phyloP scores from a whole-genome alignment of 2,113 vertebrate genomes.

The Actenoides hombroni region DNA sequence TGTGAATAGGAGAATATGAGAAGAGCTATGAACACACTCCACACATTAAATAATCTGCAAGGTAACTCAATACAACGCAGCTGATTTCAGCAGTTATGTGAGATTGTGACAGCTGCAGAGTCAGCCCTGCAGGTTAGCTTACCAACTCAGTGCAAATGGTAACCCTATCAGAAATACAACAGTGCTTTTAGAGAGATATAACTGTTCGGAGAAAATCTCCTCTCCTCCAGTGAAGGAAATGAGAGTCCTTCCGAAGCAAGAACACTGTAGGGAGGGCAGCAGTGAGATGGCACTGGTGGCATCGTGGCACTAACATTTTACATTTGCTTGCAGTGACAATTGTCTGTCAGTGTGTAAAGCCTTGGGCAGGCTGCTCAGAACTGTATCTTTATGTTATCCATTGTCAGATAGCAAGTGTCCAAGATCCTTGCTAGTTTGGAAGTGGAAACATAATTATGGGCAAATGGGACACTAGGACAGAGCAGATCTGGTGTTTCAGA shows the following conservation, averaged over 20 bases:
- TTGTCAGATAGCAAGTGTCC: not conserved
- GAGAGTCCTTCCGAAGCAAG: not conserved
- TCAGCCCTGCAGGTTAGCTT: not conserved
- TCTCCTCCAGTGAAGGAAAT: not conserved
- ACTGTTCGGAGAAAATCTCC: not conserved
- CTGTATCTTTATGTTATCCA: not conserved
- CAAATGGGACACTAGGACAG: not conserved
- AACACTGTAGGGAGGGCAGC: not conserved
- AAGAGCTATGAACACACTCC: not conserved
- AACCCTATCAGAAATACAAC: not conserved
- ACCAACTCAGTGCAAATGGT: not conserved
- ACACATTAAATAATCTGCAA: not conserved
- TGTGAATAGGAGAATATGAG: not conserved
- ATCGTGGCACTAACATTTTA: not conserved
- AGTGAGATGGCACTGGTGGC: not conserved
- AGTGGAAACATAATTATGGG: not conserved
- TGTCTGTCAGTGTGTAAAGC: not conserved
- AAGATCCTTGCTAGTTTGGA: not conserved
- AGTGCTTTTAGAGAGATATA: not conserved
- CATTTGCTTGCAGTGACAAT: rapidly evolving
- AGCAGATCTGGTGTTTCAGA: not conserved
- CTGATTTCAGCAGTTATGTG: not conserved
- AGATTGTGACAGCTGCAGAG: not conserved
- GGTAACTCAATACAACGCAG: not conserved
- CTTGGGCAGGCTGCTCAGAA: not conserved